Base-by-base conservation (phyloP, 2,797 vertebrate species). In the Miichthys miiuy region DNA sequence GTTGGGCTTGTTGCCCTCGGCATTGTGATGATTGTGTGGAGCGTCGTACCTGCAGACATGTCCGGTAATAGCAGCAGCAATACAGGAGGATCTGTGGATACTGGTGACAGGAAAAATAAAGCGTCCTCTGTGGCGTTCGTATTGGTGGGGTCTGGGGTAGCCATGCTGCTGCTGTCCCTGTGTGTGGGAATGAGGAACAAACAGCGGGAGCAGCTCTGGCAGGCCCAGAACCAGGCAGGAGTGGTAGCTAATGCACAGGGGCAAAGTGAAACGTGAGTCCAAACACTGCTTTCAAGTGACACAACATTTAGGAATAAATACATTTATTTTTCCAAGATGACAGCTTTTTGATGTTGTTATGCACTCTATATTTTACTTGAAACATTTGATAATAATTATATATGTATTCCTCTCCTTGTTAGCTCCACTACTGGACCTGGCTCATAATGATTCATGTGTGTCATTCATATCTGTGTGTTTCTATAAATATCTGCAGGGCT, bases 21-120 rank as follows among this genome's bases (percentile, higher is more conserved):
- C 20, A 91, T 98, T 38, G 97, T 99, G 84, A 98, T 99, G 98
- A 97, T 97, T 0, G 96, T 98, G 70, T 99, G 98, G 98, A 99
- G 97, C 74, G 91, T 97, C 20, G 97, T 98, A 25, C 98, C 98
- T 0, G 93, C 94, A 1, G 8, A 85, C 2, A 0, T 64, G 0
- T 56, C 66, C 0, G 65, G 83, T 4, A 97, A 96, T 82, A 95
- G 86, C 88, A 96, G 93, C 87, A 86, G 41, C 61, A 64, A 57
- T 48, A 23, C 72, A 1, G 89, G 48, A 34, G 87, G 21, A 9
- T 58, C n/a, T 0, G 50, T 17, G 3, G 46, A 52, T 0, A 14
- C 6, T 0, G 50, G 27, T 0, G 51, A 56, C 64, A 81, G 84
- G 68, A 87, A 88, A 80, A 68, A 83, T 81, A 97, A 97, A 79